phyloP scores from a whole-genome alignment of 2,888 invertebrate species.

The Lochmaea capreae region DNA sequence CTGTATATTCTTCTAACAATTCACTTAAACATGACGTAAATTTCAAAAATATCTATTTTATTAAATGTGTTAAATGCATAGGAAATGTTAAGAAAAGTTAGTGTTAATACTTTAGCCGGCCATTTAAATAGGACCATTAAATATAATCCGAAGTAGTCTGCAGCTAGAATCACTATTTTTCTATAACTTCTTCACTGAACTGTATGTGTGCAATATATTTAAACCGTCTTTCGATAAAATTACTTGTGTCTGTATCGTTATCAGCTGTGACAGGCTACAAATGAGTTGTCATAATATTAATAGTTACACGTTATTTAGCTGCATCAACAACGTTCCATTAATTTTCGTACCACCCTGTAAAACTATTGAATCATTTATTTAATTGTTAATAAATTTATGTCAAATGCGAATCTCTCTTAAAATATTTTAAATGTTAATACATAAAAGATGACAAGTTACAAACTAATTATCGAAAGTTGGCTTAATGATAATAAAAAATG shows the following conservation, averaged over 20 bases:
- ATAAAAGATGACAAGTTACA: no score
- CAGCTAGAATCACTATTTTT: constrained; percentile 30
- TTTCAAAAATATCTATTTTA: not conserved
- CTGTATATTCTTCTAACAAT: not conserved
- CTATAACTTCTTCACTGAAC: constrained; percentile 21
- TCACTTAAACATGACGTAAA: not conserved
- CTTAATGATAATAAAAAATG: not conserved
- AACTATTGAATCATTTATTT: no score
- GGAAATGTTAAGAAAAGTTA: not conserved
- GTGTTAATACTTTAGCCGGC: constrained; percentile 9
- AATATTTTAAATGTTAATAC: no score
- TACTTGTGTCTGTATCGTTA: not conserved
- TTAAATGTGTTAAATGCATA: not conserved
- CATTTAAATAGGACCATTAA: not conserved
- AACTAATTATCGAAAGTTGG: not conserved
- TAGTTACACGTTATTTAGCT: no score
- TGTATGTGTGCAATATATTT: not conserved
- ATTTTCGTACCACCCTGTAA: no score
- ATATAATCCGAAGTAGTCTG: not conserved
- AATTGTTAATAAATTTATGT: no score
- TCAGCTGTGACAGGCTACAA: not conserved
- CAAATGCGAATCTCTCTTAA: no score
- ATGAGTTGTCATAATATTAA: no score
- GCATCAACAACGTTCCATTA: no score
- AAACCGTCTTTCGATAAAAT: not conserved